A percentile compares a stretch with the other conserved stretches of the same genome.
Evolutionary conservation across 1,140 invertebrate genomes (phyloP).

Genomic region (Drosophila erecta): DNA sequence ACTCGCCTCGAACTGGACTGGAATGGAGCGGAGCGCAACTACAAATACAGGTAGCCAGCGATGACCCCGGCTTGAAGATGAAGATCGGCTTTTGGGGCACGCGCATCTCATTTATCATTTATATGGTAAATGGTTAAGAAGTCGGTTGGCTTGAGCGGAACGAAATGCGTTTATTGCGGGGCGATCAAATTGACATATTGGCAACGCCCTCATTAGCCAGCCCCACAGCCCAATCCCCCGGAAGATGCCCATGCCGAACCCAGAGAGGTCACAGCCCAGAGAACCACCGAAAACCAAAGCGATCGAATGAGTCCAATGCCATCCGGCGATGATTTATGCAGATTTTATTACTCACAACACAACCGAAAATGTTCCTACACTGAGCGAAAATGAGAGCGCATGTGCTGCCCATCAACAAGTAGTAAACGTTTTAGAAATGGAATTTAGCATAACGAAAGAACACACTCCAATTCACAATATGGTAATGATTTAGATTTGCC

Average conservation of each 20-base stretch:
- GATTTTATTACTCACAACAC: constrained; percentile 45
- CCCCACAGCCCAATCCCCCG: neutral
- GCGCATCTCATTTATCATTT: constrained; percentile 70
- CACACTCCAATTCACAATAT: too few species aligned
- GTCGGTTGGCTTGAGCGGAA: constrained; percentile 4
- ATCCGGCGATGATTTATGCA: constrained; percentile 51
- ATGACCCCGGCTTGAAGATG: constrained; percentile 11
- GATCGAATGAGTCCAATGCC: constrained; percentile 7
- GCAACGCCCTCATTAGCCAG: constrained; percentile 68
- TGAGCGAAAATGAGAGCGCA: neutral
- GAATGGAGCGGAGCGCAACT: constrained; percentile 2
- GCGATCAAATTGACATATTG: constrained; percentile 68
- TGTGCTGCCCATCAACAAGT: too few species aligned
- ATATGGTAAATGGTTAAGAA: neutral
- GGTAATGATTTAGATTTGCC: neutral
- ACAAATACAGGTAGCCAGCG: constrained; percentile 68
- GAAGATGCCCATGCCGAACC: too few species aligned
- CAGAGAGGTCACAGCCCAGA: constrained; percentile 1
- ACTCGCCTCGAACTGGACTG: neutral
- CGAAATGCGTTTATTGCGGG: constrained; percentile 25
- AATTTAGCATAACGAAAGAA: too few species aligned
- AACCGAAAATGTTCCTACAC: constrained; percentile 16
- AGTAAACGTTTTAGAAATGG: neutral
- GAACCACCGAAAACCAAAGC: neutral
- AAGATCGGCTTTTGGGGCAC: constrained; percentile 45